Conservation (phyloP, 2,113 vertebrate genomes). For the Chelonoidis abingdonii region DNA sequence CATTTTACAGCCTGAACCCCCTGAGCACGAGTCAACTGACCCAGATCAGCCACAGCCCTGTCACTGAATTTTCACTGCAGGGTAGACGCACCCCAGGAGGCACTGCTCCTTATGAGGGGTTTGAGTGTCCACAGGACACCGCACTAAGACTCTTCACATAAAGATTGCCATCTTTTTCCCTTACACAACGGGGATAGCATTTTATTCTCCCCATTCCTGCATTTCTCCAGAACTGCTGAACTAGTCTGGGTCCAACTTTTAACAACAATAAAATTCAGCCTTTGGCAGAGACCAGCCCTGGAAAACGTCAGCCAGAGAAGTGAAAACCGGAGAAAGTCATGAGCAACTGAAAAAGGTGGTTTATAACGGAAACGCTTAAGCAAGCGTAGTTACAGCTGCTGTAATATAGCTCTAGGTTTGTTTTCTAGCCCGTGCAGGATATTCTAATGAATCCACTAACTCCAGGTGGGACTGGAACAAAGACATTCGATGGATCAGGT, state of each 20-base stretch:
- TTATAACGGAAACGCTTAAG: background rate
- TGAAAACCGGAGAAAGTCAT: background rate
- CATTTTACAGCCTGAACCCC: background rate
- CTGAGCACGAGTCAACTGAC: background rate
- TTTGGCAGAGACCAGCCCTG: background rate
- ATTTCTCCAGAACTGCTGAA: background rate
- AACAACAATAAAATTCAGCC: accelerated
- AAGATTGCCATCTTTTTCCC: background rate
- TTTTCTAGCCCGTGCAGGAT: background rate
- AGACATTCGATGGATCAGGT: background rate
- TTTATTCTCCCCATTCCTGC: background rate
- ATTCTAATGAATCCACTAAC: background rate
- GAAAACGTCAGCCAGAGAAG: accelerated
- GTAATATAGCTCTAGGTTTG: background rate
- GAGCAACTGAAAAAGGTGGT: background rate
- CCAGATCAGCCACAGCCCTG: background rate
- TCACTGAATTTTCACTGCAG: background rate
- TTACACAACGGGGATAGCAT: background rate
- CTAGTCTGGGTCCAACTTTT: background rate
- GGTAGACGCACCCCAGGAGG: background rate
- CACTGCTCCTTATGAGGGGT: background rate
- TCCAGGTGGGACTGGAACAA: background rate
- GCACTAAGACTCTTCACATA: background rate
- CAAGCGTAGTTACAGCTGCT: background rate
- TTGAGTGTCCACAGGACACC: background rate